These are phyloP conservation scores for Drosophila virilis DNA, from an alignment of 1,140 invertebrate species.

Conservation along the genomic window DNA sequence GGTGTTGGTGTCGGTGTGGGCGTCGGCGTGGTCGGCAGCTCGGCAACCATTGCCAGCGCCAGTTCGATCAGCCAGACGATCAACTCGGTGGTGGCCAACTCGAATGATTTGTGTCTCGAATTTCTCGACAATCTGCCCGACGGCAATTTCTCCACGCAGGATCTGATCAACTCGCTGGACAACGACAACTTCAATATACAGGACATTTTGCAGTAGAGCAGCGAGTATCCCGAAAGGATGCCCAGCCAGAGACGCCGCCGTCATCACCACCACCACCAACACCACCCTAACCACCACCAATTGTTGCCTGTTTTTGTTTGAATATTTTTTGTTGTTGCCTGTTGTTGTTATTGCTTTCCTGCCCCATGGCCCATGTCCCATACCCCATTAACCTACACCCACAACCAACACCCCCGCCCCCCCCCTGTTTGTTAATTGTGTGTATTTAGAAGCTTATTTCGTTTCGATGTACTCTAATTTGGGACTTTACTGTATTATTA, in stretches of 20 bases:
- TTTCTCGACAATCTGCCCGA: conserved; percentile 92
- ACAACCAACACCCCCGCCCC: conserved; percentile 21
- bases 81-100: conserved; percentile 86
- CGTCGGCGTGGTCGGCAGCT: background rate
- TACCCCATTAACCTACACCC: background rate
- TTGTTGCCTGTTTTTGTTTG: conserved; percentile 63
- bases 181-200: conserved; percentile 82
- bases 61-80: conserved; percentile 84
- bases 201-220: conserved; percentile 76
- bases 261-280: conserved; percentile 27
- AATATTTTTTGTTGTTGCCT: conserved; percentile 67
- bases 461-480: conserved; percentile 71
- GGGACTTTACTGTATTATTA: conserved; percentile 61
- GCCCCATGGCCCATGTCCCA: background rate
- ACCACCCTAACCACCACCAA: conserved; percentile 53
- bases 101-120: conserved; percentile 91
- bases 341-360: conserved; percentile 68
- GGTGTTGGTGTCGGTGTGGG: conserved; percentile 27
- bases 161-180: conserved; percentile 89
- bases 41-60: conserved; percentile 83
- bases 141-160: conserved; percentile 90
- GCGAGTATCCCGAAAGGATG: background rate
- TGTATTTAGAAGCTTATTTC: conserved; percentile 72
- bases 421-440: conserved; percentile 67
- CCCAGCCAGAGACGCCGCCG: conserved; percentile 8